These are phyloP conservation scores for Peromyscus californicus DNA, from an alignment of 2,113 vertebrate species.

Conservation along the genomic window DNA sequence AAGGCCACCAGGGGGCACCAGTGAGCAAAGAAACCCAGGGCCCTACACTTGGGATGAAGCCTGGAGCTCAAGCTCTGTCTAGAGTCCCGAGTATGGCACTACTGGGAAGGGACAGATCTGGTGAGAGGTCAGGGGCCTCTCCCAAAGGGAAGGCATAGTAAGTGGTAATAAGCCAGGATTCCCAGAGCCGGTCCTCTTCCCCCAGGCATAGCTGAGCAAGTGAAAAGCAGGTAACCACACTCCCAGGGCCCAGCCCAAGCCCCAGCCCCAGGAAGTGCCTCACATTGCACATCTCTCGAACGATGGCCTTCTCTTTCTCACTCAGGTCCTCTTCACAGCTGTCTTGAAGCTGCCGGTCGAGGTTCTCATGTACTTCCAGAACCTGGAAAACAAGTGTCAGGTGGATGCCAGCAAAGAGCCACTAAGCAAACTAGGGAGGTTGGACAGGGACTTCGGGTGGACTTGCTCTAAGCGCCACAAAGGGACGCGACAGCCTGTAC, in stretches of 20 bases:
- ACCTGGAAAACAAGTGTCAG: slow-evolving; percentile 87
- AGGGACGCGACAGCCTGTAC: neutral
- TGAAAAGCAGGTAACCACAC: neutral
- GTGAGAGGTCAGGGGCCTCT: neutral
- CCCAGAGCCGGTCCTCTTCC: neutral
- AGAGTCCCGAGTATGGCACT: neutral
- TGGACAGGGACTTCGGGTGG: neutral
- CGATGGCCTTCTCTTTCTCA: slow-evolving; percentile 97
- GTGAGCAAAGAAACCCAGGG: neutral
- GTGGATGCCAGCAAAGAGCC: neutral
- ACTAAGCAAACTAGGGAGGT: neutral
- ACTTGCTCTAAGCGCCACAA: neutral
- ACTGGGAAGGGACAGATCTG: neutral
- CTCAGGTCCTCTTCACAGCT: slow-evolving; percentile 96
- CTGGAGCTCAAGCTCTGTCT: neutral
- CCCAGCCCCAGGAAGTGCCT: slow-evolving; percentile 54
- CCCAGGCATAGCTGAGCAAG: no score
- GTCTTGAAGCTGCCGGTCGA: slow-evolving; percentile 95
- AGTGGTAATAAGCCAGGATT: neutral
- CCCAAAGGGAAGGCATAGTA: fast-evolving
- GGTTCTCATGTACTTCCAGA: slow-evolving; percentile 96
- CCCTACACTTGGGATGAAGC: neutral
- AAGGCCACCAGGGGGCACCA: neutral
- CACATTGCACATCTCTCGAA: slow-evolving; percentile 98
- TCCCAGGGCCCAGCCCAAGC: neutral